These are phyloP conservation scores for Heteromyza rotundicornis DNA, from an alignment of 2,888 invertebrate species.

Conservation along the genomic window DNA sequence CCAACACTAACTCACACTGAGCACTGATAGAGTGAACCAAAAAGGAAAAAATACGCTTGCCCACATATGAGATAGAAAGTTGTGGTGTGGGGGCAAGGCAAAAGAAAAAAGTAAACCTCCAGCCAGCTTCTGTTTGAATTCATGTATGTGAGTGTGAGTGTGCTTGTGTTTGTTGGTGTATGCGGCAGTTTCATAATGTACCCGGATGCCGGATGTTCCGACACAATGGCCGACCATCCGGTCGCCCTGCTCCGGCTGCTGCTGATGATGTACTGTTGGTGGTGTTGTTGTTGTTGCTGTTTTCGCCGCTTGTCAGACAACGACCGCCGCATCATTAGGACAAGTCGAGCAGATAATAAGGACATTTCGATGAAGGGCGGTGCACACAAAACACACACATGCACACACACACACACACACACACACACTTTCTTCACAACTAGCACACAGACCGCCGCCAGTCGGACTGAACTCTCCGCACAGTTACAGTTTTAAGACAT, in stretches of 20 bases:
- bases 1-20: background rate
- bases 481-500: constrained; percentile 42
- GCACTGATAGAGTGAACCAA: too few relatives aligned
- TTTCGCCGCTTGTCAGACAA: constrained; percentile 35
- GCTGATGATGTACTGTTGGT: too few relatives aligned
- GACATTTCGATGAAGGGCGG: constrained; percentile 43
- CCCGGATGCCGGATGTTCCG: constrained; percentile 53
- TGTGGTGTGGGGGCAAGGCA: too few relatives aligned
- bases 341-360: constrained; percentile 51
- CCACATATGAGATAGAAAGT: constrained; percentile 27
- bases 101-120: too few relatives aligned
- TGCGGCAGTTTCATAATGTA: constrained; percentile 44
- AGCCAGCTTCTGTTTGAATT: background rate
- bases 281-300: constrained; percentile 39
- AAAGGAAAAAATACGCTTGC: background rate
- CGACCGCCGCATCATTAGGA: constrained; percentile 47
- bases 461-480: too few relatives aligned
- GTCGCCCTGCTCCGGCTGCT: constrained; percentile 40
- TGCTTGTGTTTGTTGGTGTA: constrained; percentile 13
- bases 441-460: background rate
- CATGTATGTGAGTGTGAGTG: background rate
- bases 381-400: constrained; percentile 2
- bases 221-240: constrained; percentile 53
- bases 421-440: too few relatives aligned
- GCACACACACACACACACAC: constrained; percentile 23